phyloP scores from a whole-genome alignment of 2,113 vertebrate genomes.

The Porphyrio hochstetteri region DNA sequence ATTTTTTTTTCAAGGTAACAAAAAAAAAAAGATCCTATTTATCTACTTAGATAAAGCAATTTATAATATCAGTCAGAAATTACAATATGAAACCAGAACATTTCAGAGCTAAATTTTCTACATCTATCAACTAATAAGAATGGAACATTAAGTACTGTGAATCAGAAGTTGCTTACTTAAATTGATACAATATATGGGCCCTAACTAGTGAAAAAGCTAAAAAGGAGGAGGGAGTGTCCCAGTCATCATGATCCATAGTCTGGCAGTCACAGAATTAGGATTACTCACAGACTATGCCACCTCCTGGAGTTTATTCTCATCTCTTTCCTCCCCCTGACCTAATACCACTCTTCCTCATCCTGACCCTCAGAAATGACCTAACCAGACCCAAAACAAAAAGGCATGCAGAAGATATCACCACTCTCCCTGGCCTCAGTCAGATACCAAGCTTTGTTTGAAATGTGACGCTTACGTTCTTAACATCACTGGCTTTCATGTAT shows the following conservation, averaged over 20 bases:
- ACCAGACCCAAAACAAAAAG: not conserved
- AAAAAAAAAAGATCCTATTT: not conserved
- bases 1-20: not conserved
- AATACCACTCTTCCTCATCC: not conserved
- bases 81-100: not conserved
- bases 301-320: not conserved
- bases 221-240: not conserved
- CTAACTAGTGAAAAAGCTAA: not conserved
- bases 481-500: not conserved
- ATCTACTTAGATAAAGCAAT: not conserved
- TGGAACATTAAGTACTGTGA: not conserved
- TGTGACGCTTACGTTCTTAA: not conserved
- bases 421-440: not conserved
- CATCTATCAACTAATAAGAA: not conserved
- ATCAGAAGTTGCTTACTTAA: not conserved
- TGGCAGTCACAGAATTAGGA: not conserved
- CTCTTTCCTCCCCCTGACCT: not conserved
- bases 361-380: not conserved
- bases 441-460: not conserved
- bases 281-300: not conserved
- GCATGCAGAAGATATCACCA: not conserved
- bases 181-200: not conserved
- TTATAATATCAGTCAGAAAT: not conserved
- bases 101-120: not conserved
- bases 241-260: not conserved